These are phyloP conservation scores for Netelia virgata DNA, from an alignment of 2,888 invertebrate genomes.

Conservation along the genomic window DNA sequence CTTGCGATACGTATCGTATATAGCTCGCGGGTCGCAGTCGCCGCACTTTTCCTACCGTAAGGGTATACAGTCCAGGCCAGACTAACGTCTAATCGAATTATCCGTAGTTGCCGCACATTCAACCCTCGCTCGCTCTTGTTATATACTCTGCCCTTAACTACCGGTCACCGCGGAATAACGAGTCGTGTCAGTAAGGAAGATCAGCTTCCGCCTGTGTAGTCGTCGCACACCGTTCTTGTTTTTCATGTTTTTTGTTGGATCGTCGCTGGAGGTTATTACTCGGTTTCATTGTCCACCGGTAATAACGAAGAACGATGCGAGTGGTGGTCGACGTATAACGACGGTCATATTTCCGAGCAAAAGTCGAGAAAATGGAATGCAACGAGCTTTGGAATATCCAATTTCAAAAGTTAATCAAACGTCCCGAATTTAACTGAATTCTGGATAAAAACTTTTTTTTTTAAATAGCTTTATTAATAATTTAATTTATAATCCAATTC, in stretches of 20 bases:
- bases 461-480: no score
- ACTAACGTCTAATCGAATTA: conserved; percentile 83
- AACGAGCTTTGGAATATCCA: no score
- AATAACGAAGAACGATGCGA: no score
- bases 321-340: no score
- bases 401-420: no score
- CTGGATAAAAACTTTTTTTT: no score
- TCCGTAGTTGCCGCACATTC: conserved; percentile 77
- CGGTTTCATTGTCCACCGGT: background rate
- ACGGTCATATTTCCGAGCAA: no score
- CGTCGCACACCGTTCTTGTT: conserved; percentile 14
- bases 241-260: background rate
- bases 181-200: conserved; percentile 53
- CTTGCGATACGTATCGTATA: conserved; percentile 58
- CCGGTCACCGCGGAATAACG: conserved; percentile 60
- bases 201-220: conserved; percentile 31
- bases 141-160: conserved; percentile 57
- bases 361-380: no score
- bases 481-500: no score
- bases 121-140: conserved; percentile 60
- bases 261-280: background rate
- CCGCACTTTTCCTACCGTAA: conserved; percentile 58
- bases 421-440: no score
- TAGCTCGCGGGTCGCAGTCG: conserved; percentile 47
- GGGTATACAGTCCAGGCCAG: conserved; percentile 65